These are phyloP conservation scores for Zaprionus camerounensis DNA, from an alignment of 1,140 invertebrate species.

Conservation along the genomic window DNA sequence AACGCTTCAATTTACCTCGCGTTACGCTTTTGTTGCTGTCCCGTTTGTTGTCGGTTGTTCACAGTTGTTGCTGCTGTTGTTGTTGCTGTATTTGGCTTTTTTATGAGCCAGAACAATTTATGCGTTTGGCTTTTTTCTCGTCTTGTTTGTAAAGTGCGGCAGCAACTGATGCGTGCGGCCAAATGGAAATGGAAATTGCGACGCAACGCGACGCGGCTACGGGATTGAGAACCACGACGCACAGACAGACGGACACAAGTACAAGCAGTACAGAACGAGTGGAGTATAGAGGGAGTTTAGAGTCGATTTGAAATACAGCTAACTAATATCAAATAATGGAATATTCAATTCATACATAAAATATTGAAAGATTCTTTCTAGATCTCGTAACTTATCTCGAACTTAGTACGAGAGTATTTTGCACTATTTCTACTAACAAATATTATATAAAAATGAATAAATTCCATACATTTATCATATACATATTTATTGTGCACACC, in stretches of 20 bases:
- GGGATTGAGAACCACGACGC: slow-evolving; percentile 14
- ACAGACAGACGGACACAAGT: neutral
- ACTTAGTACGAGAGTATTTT: too few species aligned
- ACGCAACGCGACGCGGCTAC: slow-evolving; percentile 6
- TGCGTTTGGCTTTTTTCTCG: slow-evolving; percentile 60
- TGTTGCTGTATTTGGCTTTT: slow-evolving; percentile 51
- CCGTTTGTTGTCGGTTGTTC: slow-evolving; percentile 4
- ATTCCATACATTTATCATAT: too few species aligned
- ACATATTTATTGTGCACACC: too few species aligned
- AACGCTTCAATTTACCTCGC: slow-evolving; percentile 64
- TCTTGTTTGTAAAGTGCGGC: slow-evolving; percentile 28
- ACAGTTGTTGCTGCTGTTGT: slow-evolving; percentile 17
- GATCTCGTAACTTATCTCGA: too few species aligned
- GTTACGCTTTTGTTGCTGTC: slow-evolving; percentile 40
- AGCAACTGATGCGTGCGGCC: slow-evolving; percentile 51
- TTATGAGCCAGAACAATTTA: slow-evolving; percentile 79
- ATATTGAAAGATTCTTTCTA: too few species aligned
- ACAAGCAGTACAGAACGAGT: neutral
- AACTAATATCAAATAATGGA: neutral
- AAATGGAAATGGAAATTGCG: slow-evolving; percentile 23
- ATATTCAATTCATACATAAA: neutral
- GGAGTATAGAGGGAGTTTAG: neutral
- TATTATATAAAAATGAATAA: too few species aligned
- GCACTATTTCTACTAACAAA: too few species aligned
- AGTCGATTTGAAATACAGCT: neutral